These are phyloP conservation scores for Cisticola juncidis DNA, from an alignment of 2,113 vertebrate genomes.

Conservation along the genomic window DNA sequence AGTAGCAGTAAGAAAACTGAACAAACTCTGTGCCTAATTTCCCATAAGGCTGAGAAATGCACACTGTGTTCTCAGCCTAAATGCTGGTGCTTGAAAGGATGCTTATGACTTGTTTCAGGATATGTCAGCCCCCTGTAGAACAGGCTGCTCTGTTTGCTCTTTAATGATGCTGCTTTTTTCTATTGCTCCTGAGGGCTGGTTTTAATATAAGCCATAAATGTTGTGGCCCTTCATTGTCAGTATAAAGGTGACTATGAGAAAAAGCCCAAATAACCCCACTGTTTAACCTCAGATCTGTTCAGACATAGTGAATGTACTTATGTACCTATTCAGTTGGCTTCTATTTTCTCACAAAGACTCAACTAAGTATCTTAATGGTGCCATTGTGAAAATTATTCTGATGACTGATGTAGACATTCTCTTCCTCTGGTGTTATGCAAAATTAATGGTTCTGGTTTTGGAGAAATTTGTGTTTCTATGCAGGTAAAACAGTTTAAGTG, in stretches of 20 bases:
- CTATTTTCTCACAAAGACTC: not conserved
- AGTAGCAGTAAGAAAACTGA: not conserved
- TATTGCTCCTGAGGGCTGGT: not conserved
- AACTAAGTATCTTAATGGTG: not conserved
- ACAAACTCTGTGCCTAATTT: not conserved
- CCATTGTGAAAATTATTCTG: not conserved
- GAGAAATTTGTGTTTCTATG: not conserved
- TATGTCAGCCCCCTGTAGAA: not conserved
- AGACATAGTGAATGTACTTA: accelerated
- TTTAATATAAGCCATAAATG: not conserved
- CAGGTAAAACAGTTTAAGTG: not conserved
- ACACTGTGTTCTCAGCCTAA: not conserved
- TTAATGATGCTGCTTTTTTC: not conserved
- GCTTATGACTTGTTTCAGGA: not conserved
- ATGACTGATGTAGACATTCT: not conserved
- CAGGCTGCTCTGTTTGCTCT: not conserved
- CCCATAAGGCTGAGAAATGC: not conserved
- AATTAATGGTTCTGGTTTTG: not conserved
- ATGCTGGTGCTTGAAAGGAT: not conserved
- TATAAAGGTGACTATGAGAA: not conserved
- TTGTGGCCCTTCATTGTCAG: not conserved
- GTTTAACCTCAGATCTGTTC: not conserved
- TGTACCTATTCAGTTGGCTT: not conserved
- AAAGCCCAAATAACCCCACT: not conserved
- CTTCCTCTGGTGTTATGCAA: not conserved